phyloP scores from a whole-genome alignment of 1,140 invertebrate species.

The Drosophila pseudoobscura region DNA sequence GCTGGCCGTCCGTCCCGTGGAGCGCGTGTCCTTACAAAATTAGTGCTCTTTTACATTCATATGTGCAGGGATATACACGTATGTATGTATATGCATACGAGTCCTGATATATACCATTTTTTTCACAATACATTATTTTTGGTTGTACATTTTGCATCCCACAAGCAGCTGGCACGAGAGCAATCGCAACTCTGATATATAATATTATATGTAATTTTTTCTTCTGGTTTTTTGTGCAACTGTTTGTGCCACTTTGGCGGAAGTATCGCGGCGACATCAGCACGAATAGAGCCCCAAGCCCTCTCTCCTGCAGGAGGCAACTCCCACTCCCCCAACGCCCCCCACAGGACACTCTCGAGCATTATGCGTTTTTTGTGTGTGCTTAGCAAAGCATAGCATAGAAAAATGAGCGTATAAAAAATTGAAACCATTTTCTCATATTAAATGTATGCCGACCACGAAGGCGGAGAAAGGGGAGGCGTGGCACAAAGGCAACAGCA shows the following conservation, averaged over 20 bases:
- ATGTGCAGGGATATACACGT: constrained; percentile 47
- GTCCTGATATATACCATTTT: constrained; percentile 50
- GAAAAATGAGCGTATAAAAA: constrained; percentile 69
- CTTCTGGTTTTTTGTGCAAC: constrained; percentile 42
- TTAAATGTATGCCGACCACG: constrained; percentile 74
- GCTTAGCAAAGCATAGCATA: constrained; percentile 58
- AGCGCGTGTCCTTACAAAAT: constrained; percentile 77
- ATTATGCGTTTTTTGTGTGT: constrained; percentile 42
- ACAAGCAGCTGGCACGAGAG: constrained; percentile 16
- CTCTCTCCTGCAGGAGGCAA: constrained; percentile 10
- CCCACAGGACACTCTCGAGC: constrained; percentile 18
- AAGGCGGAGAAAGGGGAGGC: constrained; percentile 14
- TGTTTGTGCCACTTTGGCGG: constrained; percentile 75
- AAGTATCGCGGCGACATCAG: constrained; percentile 78
- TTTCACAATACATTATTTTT: constrained; percentile 72
- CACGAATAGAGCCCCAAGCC: constrained; percentile 18
- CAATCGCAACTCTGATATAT: constrained; percentile 36
- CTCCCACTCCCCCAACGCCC: constrained; percentile 16
- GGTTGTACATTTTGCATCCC: constrained; percentile 42
- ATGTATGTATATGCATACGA: constrained; percentile 31
- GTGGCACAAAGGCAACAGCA: constrained; percentile 25
- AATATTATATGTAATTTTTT: constrained; percentile 23
- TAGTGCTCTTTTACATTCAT: constrained; percentile 71
- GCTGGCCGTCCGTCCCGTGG: constrained; percentile 47
- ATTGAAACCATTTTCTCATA: constrained; percentile 79